Evolutionary conservation across 2,797 vertebrate species (phyloP).

Genomic region (Xenopus petersii): DNA sequence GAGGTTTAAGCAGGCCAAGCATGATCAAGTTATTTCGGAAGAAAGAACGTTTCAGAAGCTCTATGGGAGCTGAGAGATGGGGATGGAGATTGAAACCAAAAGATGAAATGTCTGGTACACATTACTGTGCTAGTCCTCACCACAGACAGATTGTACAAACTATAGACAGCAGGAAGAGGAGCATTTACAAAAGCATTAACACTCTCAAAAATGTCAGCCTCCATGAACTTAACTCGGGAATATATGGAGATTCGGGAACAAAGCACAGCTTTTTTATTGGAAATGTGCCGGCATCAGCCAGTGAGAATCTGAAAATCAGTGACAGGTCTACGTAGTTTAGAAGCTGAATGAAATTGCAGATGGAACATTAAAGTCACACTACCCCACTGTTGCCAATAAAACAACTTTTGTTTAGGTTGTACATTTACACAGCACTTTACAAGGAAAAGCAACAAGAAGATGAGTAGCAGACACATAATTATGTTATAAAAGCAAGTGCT

Average conservation of each 20-base stretch:
- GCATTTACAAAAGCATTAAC: slow-evolving; percentile 19
- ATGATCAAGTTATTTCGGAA: background rate
- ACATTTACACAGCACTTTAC: too few relatives aligned
- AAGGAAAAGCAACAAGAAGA: too few relatives aligned
- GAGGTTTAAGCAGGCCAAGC: background rate
- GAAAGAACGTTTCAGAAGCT: background rate
- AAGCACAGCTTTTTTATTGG: background rate
- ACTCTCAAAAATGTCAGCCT: slow-evolving; percentile 12
- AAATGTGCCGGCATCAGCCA: background rate
- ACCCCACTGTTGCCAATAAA: background rate
- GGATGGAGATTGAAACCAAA: slow-evolving; percentile 1
- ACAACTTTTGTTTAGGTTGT: background rate
- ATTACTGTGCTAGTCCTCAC: slow-evolving; percentile 5
- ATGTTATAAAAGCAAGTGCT: too few relatives aligned
- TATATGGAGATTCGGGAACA: slow-evolving; percentile 11
- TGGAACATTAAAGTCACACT: background rate
- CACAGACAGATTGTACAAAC: slow-evolving; percentile 20
- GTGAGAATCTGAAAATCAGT: background rate
- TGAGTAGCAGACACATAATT: too few relatives aligned
- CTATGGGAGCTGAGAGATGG: background rate
- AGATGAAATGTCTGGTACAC: slow-evolving; percentile 24
- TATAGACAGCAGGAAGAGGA: slow-evolving; percentile 21
- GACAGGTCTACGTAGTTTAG: slow-evolving; percentile 1
- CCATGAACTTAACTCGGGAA: background rate
- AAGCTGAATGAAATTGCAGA: background rate